Conservation (phyloP, 64 coral and sea anemone genomes). For the Montipora cactus region DNA sequence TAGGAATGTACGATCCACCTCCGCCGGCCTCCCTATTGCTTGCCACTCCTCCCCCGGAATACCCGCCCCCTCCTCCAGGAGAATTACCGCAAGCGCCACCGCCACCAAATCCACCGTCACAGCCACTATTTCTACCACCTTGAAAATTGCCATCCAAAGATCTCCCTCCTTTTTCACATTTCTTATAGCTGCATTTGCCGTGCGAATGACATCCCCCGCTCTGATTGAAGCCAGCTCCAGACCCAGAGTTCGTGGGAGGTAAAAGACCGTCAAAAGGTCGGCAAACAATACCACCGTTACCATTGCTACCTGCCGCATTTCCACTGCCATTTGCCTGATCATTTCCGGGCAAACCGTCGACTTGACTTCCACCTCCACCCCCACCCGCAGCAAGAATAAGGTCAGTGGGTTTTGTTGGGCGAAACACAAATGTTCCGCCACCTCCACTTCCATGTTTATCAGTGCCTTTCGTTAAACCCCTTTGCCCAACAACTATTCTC, state of each 20-base stretch:
- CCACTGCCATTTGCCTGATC: constrained; percentile 55
- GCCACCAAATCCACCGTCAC: constrained; percentile 86
- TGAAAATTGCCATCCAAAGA: constrained; percentile 22
- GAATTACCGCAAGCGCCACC: constrained; percentile 61
- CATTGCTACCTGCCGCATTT: background rate
- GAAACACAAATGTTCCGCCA: constrained; percentile 74
- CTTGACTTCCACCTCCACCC: constrained; percentile 70
- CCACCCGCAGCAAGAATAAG: constrained; percentile 65
- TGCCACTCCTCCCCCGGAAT: constrained; percentile 69
- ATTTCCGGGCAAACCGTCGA: constrained; percentile 38
- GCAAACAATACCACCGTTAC: constrained; percentile 39
- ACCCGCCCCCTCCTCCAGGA: constrained; percentile 83
- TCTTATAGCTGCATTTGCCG: background rate
- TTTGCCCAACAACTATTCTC: constrained; percentile 72
- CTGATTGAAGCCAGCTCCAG: constrained; percentile 35
- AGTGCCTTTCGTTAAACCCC: background rate
- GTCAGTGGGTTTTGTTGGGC: background rate
- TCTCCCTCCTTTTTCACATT: constrained; percentile 54
- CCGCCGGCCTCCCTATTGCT: constrained; percentile 13
- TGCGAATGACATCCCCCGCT: constrained; percentile 40
- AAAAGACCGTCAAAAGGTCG: background rate
- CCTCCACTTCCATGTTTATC: constrained; percentile 54
- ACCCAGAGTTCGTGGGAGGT: background rate
- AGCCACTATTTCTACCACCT: constrained; percentile 34
- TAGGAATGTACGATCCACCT: constrained; percentile 52